phyloP scores from a whole-genome alignment of 2,888 invertebrate genomes.

The Scaptomyza flava region DNA sequence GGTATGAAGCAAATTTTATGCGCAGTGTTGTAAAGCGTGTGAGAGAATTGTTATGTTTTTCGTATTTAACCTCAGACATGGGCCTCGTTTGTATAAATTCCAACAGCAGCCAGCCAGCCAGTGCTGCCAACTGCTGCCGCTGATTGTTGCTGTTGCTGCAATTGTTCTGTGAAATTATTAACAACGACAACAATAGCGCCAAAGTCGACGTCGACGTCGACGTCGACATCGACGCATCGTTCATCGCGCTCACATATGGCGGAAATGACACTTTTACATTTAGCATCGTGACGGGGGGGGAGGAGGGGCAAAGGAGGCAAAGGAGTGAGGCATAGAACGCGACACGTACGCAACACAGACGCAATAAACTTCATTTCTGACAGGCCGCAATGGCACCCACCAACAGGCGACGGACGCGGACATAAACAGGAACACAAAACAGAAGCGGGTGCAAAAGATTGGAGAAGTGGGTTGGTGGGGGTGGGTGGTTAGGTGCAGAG shows the following conservation, averaged over 20 bases:
- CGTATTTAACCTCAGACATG: conserved; percentile 80
- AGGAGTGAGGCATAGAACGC: conserved; percentile 15
- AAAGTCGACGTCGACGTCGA: conserved; percentile 14
- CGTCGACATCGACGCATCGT: conserved; percentile 70
- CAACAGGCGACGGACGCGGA: conserved; percentile 49
- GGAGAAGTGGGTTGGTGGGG: not conserved
- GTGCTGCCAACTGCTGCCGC: conserved; percentile 52
- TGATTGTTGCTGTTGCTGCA: conserved; percentile 54
- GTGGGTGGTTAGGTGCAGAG: not conserved
- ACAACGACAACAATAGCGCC: conserved; percentile 61
- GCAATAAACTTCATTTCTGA: conserved; percentile 83
- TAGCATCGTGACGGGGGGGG: conserved; percentile 58
- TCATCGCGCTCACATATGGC: conserved; percentile 81
- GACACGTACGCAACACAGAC: conserved; percentile 74
- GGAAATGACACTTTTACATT: conserved; percentile 79
- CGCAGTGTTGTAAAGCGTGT: not conserved
- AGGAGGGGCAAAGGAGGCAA: not conserved
- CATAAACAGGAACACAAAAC: conserved; percentile 57
- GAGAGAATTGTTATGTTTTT: conserved; percentile 75
- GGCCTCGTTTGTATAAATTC: conserved; percentile 78
- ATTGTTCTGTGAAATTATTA: conserved; percentile 74
- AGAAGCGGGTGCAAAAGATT: conserved; percentile 10
- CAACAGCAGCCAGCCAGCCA: conserved; percentile 53
- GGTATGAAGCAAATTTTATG: not conserved
- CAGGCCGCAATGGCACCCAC: conserved; percentile 80